Evolutionary conservation across 2,888 invertebrate genomes (phyloP).

Genomic region (Pandemis heparana): DNA sequence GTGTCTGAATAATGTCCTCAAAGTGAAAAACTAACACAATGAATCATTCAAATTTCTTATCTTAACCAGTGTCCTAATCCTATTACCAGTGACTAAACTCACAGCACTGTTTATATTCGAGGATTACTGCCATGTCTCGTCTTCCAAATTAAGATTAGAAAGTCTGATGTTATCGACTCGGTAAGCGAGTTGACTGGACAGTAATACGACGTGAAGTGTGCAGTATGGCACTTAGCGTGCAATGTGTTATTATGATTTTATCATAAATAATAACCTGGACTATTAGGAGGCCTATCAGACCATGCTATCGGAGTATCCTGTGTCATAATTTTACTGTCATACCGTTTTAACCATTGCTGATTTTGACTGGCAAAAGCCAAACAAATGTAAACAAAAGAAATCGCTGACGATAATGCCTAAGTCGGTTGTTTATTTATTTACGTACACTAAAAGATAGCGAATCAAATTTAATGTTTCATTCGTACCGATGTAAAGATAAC

Average conservation of each 20-base stretch:
- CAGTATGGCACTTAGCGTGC: constrained; percentile 43
- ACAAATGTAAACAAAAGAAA: constrained; percentile 6
- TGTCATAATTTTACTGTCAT: constrained; percentile 37
- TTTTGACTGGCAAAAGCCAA: not conserved
- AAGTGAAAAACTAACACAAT: not conserved
- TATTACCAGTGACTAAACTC: constrained; percentile 53
- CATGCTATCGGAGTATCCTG: constrained; percentile 54
- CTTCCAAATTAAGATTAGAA: constrained; percentile 72
- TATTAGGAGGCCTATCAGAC: constrained; percentile 65
- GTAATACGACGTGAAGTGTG: constrained; percentile 20
- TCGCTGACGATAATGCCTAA: not conserved
- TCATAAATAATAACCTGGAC: constrained; percentile 62
- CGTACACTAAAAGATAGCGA: not conserved
- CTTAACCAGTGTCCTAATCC: constrained; percentile 44
- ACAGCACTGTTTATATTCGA: constrained; percentile 50
- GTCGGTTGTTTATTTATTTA: not conserved
- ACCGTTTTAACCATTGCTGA: constrained; percentile 3
- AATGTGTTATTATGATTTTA: constrained; percentile 61
- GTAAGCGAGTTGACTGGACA: constrained; percentile 33
- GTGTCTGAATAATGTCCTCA: not conserved
- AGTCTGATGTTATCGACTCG: constrained; percentile 64
- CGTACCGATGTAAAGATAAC: constrained; percentile 25
- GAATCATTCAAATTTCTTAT: not conserved
- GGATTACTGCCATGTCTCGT: constrained; percentile 63
- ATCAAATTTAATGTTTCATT: constrained; percentile 9